Evolutionary conservation across 2,113 vertebrate species (phyloP).

Genomic region (Shinisaurus crocodilurus): DNA sequence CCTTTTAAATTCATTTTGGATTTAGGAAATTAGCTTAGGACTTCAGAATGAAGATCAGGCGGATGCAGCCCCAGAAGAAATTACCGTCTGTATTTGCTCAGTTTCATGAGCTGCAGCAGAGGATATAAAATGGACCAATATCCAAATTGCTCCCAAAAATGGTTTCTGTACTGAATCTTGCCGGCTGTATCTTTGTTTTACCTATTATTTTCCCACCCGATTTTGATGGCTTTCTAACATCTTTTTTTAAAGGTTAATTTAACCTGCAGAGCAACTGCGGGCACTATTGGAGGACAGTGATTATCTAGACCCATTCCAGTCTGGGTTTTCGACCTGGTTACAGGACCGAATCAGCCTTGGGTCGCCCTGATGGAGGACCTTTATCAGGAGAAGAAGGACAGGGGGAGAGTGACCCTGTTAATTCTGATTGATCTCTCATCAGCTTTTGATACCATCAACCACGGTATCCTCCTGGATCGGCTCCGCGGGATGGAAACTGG

Average conservation of each 20-base stretch:
- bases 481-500: too few species aligned
- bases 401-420: too few species aligned
- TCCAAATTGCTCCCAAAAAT: background rate
- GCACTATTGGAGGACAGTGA: too few species aligned
- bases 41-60: background rate
- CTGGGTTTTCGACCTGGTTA: too few species aligned
- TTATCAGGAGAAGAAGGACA: too few species aligned
- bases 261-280: too few species aligned
- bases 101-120: background rate
- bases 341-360: too few species aligned
- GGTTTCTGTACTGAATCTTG: background rate
- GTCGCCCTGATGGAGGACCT: too few species aligned
- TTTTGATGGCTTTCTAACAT: background rate
- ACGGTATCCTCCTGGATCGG: too few species aligned
- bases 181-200: background rate
- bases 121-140: background rate
- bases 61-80: background rate
- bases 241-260: background rate
- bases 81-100: background rate
- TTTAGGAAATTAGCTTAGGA: background rate
- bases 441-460: too few species aligned
- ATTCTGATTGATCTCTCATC: too few species aligned
- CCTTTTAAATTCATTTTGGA: slow-evolving; percentile 28
- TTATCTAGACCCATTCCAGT: too few species aligned
- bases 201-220: background rate